Percentiles rank a stretch among this genome's conserved stretches.
These are phyloP conservation scores for Stenodema calcarata DNA, from an alignment of 2,888 invertebrate species.

Conservation along the genomic window DNA sequence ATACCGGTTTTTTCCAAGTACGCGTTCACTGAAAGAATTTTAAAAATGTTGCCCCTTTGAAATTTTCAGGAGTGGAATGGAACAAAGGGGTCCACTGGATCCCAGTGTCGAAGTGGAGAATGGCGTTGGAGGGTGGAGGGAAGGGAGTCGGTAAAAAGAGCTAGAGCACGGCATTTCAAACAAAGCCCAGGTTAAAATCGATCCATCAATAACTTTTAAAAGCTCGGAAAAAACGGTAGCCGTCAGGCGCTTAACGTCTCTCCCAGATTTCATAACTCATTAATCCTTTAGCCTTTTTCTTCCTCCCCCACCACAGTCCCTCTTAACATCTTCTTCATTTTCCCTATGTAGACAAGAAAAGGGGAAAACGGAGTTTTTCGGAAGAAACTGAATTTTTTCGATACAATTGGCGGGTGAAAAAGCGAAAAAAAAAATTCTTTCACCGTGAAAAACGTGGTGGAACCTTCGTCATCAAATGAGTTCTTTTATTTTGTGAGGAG, in stretches of 20 bases:
- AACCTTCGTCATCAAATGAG: neutral
- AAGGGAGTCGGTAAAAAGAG: neutral
- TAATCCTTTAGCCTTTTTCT: neutral
- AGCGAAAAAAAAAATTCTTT: neutral
- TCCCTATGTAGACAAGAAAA: neutral
- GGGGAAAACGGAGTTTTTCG: neutral
- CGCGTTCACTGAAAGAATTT: conserved; percentile 29
- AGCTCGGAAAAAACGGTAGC: conserved; percentile 22
- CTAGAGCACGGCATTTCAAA: conserved; percentile 21
- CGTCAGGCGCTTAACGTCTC: neutral
- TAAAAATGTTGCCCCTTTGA: conserved; percentile 22
- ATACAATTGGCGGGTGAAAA: conserved; percentile 5
- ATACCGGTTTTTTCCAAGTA: neutral
- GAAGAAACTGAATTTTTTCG: conserved; percentile 21
- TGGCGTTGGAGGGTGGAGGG: neutral
- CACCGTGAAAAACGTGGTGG: neutral
- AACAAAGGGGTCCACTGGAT: neutral
- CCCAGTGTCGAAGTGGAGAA: neutral
- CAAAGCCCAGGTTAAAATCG: conserved; percentile 37
- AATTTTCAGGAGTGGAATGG: conserved; percentile 4
- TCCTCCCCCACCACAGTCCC: neutral
- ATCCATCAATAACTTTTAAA: conserved; percentile 43
- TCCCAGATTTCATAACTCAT: conserved; percentile 39
- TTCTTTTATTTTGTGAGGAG: neutral
- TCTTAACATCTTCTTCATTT: neutral